Evolutionary conservation across 1,140 invertebrate genomes (phyloP), one percentile per base, ranked within the genome.

Genomic region (Caenorhabditis brenneri): DNA sequence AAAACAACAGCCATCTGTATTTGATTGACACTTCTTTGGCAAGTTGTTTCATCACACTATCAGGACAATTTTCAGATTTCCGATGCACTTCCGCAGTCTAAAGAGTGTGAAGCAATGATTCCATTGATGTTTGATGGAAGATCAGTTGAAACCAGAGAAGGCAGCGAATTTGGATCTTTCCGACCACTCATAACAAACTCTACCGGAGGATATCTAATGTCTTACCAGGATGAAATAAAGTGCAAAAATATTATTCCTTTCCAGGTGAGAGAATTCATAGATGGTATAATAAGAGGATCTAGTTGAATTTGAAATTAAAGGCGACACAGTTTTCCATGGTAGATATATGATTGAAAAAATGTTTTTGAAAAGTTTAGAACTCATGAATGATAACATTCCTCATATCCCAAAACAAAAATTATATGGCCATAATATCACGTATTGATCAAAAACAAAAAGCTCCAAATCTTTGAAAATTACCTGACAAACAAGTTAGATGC

Each of bases 51-150:
- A 65, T 36, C 33, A 65, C 10, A n/a, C n/a, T n/a, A n/a, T n/a
- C n/a, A n/a, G n/a, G n/a, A n/a, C n/a, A n/a, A n/a, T 48, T 51
- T 69, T 5, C 51, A 82, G 81, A 69, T 82, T 46, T 46, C 60
- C 6, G 39, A 42, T 15, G 60, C 36, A 27, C 39, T 82, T 12
- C 55, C 81, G 10, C 55, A 48, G 29, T 83, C 82, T 10, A 83
- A 83, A 79, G 82, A 83, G 24, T 39, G 82, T 31, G 82, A 83
- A 39, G 51, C 39, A 1, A 79, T 83, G 82, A 83, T 83, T 39
- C 82, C 82, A 39, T 65, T 83, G n/a, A 83, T 83, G 82, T 83
- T 83, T 31, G 82, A 83, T 79, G 82, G 82, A 42, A 46, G 79
- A 85, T 31, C 79, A n/a, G 80, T 85, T 10, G 84, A 85, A 48